Conservation (phyloP, 2,113 vertebrate species). For the Centropus unirufus region DNA sequence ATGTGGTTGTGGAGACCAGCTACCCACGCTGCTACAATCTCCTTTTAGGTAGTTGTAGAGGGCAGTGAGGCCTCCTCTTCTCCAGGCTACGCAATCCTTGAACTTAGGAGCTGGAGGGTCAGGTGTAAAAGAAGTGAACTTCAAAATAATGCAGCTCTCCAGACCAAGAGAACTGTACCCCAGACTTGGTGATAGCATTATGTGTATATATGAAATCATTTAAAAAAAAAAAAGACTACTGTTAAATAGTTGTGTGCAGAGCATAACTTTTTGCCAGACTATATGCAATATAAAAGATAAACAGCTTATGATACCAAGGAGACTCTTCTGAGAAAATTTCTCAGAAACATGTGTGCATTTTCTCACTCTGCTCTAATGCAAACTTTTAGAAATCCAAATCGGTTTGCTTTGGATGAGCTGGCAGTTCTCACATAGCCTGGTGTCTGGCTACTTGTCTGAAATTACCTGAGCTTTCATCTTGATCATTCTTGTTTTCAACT, state of each 20-base stretch:
- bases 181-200: background rate
- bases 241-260: background rate
- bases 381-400: background rate
- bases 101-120: background rate
- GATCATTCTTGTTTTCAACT: too few relatives aligned
- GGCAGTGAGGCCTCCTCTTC: too few relatives aligned
- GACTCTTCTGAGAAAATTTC: background rate
- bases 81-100: background rate
- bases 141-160: background rate
- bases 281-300: background rate
- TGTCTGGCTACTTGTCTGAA: background rate
- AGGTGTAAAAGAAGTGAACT: background rate
- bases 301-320: background rate
- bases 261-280: background rate
- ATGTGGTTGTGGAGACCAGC: too few relatives aligned
- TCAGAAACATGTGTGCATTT: fast-evolving
- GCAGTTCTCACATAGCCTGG: background rate
- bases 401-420: background rate
- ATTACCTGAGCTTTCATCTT: background rate
- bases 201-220: background rate
- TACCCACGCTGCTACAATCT: too few relatives aligned
- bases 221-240: background rate
- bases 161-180: background rate
- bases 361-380: background rate
- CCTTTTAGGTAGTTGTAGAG: too few relatives aligned